These are phyloP conservation scores for Gymnoscopelus microlampas DNA, from an alignment of 2,797 vertebrate species.

Conservation along the genomic window DNA sequence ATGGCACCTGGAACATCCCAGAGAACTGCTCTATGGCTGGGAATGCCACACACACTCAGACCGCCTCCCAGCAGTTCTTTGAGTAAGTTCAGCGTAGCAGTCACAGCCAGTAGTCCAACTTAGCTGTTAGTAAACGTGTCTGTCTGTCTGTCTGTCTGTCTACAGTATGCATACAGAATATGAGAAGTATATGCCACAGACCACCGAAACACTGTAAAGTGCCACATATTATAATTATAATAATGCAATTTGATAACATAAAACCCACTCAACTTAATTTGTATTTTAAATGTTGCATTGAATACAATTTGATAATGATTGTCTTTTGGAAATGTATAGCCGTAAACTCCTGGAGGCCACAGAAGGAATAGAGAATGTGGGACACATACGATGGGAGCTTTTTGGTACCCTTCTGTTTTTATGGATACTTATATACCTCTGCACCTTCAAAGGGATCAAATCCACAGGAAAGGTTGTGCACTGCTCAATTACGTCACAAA, in stretches of 20 bases:
- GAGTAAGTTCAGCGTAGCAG: conserved; percentile 18
- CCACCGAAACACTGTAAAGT: no score
- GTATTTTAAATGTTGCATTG: no score
- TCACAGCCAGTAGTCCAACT: no score
- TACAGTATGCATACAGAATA: no score
- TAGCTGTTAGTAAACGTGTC: no score
- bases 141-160: no score
- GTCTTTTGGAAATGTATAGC: conserved; percentile 7
- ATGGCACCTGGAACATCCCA: conserved; percentile 39
- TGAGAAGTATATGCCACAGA: no score
- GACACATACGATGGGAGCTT: conserved; percentile 33
- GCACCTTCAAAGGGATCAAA: conserved; percentile 44
- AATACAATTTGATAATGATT: no score
- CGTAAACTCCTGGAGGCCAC: conserved; percentile 28
- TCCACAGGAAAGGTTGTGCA: conserved; percentile 38
- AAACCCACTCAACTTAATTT: no score
- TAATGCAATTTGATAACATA: no score
- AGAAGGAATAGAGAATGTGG: conserved; percentile 23
- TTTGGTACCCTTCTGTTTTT: conserved; percentile 25
- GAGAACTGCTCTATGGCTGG: conserved; percentile 34
- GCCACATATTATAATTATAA: no score
- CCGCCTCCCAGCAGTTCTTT: conserved; percentile 43
- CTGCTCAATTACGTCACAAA: not conserved
- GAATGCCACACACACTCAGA: conserved; percentile 20
- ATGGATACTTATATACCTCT: conserved; percentile 33